phyloP scores from a whole-genome alignment of 2,888 invertebrate species.

The Drosophila siamana region DNA sequence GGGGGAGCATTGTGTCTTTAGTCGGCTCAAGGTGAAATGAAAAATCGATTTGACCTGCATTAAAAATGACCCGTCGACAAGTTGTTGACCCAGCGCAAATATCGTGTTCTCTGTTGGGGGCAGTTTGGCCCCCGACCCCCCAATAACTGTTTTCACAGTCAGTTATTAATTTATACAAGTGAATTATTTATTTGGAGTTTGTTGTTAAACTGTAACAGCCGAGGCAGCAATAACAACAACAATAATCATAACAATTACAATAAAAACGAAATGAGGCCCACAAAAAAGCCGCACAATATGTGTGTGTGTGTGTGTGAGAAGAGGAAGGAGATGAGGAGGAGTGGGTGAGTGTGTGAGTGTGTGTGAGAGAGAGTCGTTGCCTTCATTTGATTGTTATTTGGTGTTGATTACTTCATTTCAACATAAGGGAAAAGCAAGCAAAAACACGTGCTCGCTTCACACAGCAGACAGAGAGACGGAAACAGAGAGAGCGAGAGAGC shows the following conservation, averaged over 20 bases:
- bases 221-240: constrained; percentile 29
- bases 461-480: constrained; percentile 1
- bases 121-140: background rate
- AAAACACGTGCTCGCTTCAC: constrained; percentile 26
- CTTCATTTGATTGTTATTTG: constrained; percentile 64
- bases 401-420: constrained; percentile 59
- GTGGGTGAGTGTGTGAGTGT: background rate
- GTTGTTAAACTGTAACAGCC: constrained; percentile 44
- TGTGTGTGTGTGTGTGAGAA: background rate
- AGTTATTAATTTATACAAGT: constrained; percentile 56
- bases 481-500: too few species aligned
- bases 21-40: constrained; percentile 17
- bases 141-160: constrained; percentile 28
- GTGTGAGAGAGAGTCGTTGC: constrained; percentile 20
- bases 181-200: constrained; percentile 66
- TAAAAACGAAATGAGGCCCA: constrained; percentile 52
- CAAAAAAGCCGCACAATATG: constrained; percentile 20
- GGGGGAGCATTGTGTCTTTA: background rate
- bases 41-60: constrained; percentile 44
- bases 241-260: constrained; percentile 65
- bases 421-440: constrained; percentile 3
- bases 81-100: constrained; percentile 20
- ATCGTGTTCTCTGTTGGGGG: background rate
- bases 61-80: constrained; percentile 28
- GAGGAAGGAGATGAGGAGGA: constrained; percentile 2